These are phyloP conservation scores for Boleophthalmus pectinirostris DNA, from an alignment of 2,113 vertebrate species.

Conservation along the genomic window DNA sequence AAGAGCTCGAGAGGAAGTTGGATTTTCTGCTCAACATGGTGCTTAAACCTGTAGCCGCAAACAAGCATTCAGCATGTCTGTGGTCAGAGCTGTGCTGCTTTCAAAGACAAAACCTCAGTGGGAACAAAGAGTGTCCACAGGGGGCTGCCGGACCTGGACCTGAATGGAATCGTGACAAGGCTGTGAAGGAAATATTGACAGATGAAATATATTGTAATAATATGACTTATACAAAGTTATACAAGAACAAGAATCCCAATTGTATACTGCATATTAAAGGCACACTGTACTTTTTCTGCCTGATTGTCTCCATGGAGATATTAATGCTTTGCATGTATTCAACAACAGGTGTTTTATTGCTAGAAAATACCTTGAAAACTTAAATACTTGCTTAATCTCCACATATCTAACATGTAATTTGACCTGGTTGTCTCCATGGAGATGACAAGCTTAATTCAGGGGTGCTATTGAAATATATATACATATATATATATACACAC, in stretches of 20 bases:
- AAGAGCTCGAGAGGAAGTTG: constrained; percentile 38
- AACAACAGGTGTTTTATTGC: too few relatives aligned
- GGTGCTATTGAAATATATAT: too few relatives aligned
- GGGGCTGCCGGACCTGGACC: background rate
- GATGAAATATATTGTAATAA: constrained; percentile 1
- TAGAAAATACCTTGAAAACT: too few relatives aligned
- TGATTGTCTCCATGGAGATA: too few relatives aligned
- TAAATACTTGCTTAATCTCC: too few relatives aligned
- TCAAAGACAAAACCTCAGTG: constrained; percentile 27
- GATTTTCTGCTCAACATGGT: constrained; percentile 51
- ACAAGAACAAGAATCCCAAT: too few relatives aligned
- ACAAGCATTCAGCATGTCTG: constrained; percentile 21
- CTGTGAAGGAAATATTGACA: background rate
- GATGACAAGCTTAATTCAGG: too few relatives aligned
- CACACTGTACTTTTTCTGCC: background rate
- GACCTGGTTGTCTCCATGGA: too few relatives aligned
- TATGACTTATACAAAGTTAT: background rate
- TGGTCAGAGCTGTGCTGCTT: constrained; percentile 18
- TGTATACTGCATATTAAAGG: too few relatives aligned
- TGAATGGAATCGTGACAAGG: background rate
- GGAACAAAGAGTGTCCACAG: constrained; percentile 9
- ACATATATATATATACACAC: too few relatives aligned
- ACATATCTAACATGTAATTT: too few relatives aligned
- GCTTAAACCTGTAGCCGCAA: constrained; percentile 28
- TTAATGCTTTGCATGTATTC: too few relatives aligned